Evolutionary conservation across 2,113 vertebrate genomes (phyloP).

Genomic region (Cinclus mexicanus): DNA sequence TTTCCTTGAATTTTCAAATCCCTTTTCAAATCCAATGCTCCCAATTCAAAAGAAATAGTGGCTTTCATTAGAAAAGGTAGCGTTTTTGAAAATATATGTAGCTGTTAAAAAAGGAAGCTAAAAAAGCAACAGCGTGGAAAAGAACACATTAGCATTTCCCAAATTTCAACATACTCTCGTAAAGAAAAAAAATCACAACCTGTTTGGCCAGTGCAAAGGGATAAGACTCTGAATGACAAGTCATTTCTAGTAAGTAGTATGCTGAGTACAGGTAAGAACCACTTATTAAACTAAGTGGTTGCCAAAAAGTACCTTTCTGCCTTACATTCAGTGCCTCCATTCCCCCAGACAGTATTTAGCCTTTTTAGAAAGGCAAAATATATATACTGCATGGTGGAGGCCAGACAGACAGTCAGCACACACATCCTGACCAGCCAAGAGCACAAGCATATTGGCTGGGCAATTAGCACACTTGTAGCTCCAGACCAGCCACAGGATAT

Average conservation of each 20-base stretch:
- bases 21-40: background rate
- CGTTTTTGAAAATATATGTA: background rate
- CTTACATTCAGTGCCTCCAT: background rate
- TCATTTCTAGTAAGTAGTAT: background rate
- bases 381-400: background rate
- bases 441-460: background rate
- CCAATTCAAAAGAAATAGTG: background rate
- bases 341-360: background rate
- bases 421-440: constrained; percentile 17
- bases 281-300: background rate
- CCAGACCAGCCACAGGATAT: constrained; percentile 46
- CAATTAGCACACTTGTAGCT: constrained; percentile 20
- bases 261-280: background rate
- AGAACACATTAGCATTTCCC: background rate
- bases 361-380: background rate
- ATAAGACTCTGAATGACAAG: background rate
- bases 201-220: background rate
- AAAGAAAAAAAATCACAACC: background rate
- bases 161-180: background rate
- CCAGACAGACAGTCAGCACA: constrained; percentile 40
- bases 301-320: background rate
- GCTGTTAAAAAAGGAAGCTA: background rate
- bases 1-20: background rate
- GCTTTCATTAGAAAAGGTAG: background rate
- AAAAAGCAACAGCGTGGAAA: constrained; percentile 1